Evolutionary conservation across 2,888 invertebrate species (phyloP), one percentile per base, ranked within the genome.

Genomic region (Cyclophora punctaria): DNA sequence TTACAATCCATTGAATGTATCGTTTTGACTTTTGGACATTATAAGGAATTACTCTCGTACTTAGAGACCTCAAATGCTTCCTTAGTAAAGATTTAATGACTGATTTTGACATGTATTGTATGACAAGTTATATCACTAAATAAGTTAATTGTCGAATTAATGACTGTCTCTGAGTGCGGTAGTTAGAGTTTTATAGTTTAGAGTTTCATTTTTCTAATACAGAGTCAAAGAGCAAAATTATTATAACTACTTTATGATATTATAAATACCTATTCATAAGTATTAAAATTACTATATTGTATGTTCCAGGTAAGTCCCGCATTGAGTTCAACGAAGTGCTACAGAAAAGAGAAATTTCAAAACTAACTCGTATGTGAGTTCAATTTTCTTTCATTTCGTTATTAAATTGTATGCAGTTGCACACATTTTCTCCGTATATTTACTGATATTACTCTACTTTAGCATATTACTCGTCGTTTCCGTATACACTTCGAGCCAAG

Each of bases 391-490:
- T 66, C 67, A 69, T 67, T 63, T 52, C 58, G 54, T 66, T 70
- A 76, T 75, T 65, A 71, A 73, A 71, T 71, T 72, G 66, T 63
- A 63, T 63, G 56, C 64, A 66, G 58, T 59, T 55, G 54, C 60
- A 56, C 51, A 59, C 58, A 50, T 55, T 57, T 57, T 53, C 52
- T 55, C 56, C 51, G 56, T 57, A 52, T 66, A 69, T 66, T 73
- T 64, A 70, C 69, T 60, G 61, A 62, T 73, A 72, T 67, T 67
- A 64, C 65, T 64, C 59, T 63, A 72, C 69, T 73, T 73, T 68
- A 68, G 59, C 64, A 64, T 74, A 73, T 75, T 74, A 73, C 72
- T 63, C 55, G 34, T 52, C 50, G 57, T 63, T 63, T 57, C 60
- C 63, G 55, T 62, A 67, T 62, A 63, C 54, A 66, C 55, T 65